Evolutionary conservation across 2,797 vertebrate genomes (phyloP).

Genomic region (Onychomys arenicola): DNA sequence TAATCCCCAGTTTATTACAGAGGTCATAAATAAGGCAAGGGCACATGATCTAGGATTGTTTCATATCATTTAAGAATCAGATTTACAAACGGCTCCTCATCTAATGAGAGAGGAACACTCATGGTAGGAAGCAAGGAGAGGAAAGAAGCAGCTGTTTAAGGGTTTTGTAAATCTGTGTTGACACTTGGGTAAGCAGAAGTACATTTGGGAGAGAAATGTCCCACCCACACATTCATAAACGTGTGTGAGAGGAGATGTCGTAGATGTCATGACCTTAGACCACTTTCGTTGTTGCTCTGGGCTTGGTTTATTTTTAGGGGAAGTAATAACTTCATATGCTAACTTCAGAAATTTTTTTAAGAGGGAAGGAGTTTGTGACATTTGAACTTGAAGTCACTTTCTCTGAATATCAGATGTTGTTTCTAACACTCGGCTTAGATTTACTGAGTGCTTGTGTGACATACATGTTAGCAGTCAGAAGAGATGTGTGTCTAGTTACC

Average conservation of each 20-base stretch:
- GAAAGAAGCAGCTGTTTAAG: background rate
- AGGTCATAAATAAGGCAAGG: background rate
- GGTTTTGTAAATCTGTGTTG: background rate
- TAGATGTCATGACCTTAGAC: background rate
- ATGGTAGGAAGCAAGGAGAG: background rate
- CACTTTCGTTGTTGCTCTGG: background rate
- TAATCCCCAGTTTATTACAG: background rate
- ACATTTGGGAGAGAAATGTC: background rate
- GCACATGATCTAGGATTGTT: background rate
- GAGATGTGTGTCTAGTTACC: background rate
- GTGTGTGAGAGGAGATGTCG: conserved; percentile 11
- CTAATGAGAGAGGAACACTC: background rate
- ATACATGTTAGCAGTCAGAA: background rate
- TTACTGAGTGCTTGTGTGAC: background rate
- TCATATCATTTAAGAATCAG: background rate
- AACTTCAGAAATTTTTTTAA: conserved; percentile 33
- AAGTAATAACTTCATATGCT: background rate
- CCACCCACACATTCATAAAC: background rate
- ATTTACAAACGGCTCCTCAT: background rate
- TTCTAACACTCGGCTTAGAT: background rate
- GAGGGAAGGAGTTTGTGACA: conserved; percentile 12
- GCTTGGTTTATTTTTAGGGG: background rate
- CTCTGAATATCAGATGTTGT: background rate
- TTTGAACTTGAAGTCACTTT: background rate
- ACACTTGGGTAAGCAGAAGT: background rate